phyloP scores from a whole-genome alignment of 2,797 vertebrate species.

The Galagoides demidoff region DNA sequence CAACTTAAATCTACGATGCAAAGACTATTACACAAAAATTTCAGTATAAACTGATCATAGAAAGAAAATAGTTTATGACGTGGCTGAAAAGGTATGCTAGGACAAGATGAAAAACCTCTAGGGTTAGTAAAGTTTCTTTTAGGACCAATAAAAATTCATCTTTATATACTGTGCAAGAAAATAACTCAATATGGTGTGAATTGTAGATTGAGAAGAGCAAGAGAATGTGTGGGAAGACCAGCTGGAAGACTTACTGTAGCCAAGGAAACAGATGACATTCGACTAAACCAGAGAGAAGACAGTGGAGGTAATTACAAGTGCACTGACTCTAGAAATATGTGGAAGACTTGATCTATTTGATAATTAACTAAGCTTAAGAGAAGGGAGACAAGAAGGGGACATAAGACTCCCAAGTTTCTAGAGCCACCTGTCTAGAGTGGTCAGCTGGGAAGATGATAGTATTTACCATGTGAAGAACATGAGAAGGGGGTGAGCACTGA shows the following conservation, averaged over 20 bases:
- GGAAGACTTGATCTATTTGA: neutral
- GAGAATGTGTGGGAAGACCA: neutral
- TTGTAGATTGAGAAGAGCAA: neutral
- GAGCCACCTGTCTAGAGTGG: neutral
- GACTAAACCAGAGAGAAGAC: neutral
- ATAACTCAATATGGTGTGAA: neutral
- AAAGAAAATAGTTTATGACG: neutral
- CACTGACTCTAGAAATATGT: neutral
- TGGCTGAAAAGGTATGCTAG: rapidly evolving
- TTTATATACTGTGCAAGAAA: neutral
- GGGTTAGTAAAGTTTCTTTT: neutral
- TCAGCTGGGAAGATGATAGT: neutral
- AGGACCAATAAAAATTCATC: neutral
- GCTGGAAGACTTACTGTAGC: neutral
- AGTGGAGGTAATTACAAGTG: neutral
- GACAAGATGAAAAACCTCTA: neutral
- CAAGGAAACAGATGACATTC: neutral
- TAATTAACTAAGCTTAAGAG: neutral
- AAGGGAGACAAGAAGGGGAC: neutral
- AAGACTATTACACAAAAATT: neutral
- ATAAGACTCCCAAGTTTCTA: neutral
- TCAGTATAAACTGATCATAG: neutral
- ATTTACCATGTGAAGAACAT: neutral
- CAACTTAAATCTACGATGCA: neutral
- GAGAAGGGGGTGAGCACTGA: neutral